Base-by-base conservation (phyloP, 2,888 invertebrate species). In the Tetragonula carbonaria region DNA sequence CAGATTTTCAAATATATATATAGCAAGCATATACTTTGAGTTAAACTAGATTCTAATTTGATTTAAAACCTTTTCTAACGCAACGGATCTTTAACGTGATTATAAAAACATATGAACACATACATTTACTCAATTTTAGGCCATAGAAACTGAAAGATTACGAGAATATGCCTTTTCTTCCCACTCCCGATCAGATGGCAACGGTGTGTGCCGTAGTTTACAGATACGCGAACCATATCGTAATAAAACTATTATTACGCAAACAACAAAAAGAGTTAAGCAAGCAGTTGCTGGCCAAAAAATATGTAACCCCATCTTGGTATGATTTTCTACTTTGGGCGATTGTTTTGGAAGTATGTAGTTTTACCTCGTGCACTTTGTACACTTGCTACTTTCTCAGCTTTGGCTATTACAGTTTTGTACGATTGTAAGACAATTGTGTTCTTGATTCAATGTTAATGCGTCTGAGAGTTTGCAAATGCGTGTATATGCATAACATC, bases 221-320 rank as follows among this genome's bases (percentile, higher is more conserved):
- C 97, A 98, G 87, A 97, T 95, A 79, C 95, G 95, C 33, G 97
- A 96, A 0, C 98, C 98, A 93, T 96, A 97, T 88, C 97, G 96
- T 38, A 98, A 94, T 91, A 98, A 96, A 21, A 97, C 91, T 87
- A 98, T 96, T 82, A 98, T 97, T 6, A 97, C 96, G 86, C 96
- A 96, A 53, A 98, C 95, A 53, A 98, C 96, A 91, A 97, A 96
- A 87, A 98, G 95, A 16, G 97, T 96, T 53, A 98, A 93, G 50
- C 96, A 96, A 23, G 97, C 97, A 53, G 97, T 95, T 0, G 97
- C 97, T 0, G 98, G 98, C 96, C 97, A 98, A 87, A 97, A 96
- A 84, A 97, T 95, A 87, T 97, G 96, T 90, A 97, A 96, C 90
- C 96, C 96, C 96, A 97, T 97, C 74, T 80, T 62, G 71, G 21